Evolutionary conservation across 2,113 vertebrate genomes (phyloP).

Genomic region (Phaethornis superciliosus): DNA sequence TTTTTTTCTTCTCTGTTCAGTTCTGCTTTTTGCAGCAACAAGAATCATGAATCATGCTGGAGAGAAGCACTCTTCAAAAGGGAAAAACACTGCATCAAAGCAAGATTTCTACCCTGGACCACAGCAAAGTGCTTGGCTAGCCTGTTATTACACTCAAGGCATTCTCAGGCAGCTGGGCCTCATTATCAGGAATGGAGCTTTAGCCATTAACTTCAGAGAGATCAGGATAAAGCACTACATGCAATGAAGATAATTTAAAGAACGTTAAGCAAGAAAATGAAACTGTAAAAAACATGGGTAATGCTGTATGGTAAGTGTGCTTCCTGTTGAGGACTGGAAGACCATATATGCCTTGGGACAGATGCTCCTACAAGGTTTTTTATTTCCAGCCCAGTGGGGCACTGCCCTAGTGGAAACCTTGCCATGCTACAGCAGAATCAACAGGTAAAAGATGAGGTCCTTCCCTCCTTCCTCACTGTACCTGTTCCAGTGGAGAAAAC

Average conservation of each 20-base stretch:
- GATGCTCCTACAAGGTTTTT: background rate
- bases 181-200: background rate
- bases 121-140: background rate
- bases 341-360: background rate
- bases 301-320: background rate
- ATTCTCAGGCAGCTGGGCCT: slow-evolving; percentile 19
- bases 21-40: background rate
- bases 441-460: background rate
- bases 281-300: background rate
- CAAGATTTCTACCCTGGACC: background rate
- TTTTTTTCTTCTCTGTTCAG: background rate
- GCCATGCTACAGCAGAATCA: background rate
- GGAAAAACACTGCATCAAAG: background rate
- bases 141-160: background rate
- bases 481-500: background rate
- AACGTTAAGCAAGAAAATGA: slow-evolving; percentile 5
- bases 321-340: background rate
- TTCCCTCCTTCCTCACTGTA: background rate
- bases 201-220: slow-evolving; percentile 36
- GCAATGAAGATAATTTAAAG: slow-evolving; percentile 20
- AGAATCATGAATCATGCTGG: background rate
- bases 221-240: background rate
- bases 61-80: background rate
- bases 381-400: accelerated
- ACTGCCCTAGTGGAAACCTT: background rate